A percentile compares a stretch with the other conserved stretches of the same genome.
phyloP scores from a whole-genome alignment of 2,113 vertebrate species.

The Alosa alosa region DNA sequence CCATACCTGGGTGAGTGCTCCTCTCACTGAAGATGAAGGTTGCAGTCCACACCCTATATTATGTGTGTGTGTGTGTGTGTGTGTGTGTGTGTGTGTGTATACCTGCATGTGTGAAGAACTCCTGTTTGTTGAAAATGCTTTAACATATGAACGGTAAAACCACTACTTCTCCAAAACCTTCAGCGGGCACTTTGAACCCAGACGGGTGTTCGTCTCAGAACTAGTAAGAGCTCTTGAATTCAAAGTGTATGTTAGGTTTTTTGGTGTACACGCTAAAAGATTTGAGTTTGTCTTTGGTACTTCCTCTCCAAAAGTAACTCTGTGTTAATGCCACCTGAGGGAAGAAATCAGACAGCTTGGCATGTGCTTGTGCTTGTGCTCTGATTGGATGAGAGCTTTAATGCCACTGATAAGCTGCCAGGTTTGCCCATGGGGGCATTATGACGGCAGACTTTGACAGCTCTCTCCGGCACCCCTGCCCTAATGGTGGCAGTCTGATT shows the following conservation, averaged over 20 bases:
- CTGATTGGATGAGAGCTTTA: neutral
- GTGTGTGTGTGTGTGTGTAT: neutral
- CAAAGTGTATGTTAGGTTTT: neutral
- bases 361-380: neutral
- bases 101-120: neutral
- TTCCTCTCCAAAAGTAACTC: neutral
- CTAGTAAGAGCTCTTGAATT: neutral
- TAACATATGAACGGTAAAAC: neutral
- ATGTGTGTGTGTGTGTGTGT: neutral
- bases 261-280: neutral
- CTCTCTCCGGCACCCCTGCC: neutral
- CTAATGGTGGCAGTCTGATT: conserved; percentile 40
- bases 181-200: neutral
- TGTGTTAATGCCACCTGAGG: neutral
- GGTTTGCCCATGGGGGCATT: neutral
- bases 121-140: neutral
- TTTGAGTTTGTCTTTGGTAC: neutral
- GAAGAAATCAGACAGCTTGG: neutral
- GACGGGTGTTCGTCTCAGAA: neutral
- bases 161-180: neutral
- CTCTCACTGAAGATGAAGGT: neutral
- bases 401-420: neutral
- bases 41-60: neutral
- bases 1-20: conserved; percentile 17
- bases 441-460: conserved; percentile 35